Percentiles rank a stretch among this genome's conserved stretches.
phyloP scores from a whole-genome alignment of 2,888 invertebrate genomes.

The Cerceris ruficornis region DNA sequence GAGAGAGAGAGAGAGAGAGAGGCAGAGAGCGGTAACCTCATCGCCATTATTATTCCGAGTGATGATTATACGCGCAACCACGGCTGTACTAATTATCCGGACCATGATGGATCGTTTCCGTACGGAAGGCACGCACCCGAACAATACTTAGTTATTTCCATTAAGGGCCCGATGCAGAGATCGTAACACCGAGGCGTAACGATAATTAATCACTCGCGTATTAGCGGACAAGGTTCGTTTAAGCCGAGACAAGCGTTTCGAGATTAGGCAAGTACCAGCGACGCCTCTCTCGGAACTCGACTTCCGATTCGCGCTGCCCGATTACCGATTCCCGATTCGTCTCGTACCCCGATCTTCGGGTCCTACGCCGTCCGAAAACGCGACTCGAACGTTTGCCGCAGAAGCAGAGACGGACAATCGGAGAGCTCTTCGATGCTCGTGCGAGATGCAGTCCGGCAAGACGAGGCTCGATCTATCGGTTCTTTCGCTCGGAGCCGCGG shows the following conservation, averaged over 20 bases:
- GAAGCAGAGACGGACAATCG: no score
- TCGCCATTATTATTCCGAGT: constrained; percentile 72
- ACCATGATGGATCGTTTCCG: constrained; percentile 77
- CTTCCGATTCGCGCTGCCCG: constrained; percentile 28
- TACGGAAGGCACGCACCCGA: constrained; percentile 70
- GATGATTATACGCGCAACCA: constrained; percentile 75
- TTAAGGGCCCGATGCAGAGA: constrained; percentile 61
- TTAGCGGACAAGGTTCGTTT: constrained; percentile 66
- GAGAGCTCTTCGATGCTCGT: no score
- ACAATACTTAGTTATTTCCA: constrained; percentile 78
- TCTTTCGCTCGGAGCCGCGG: constrained; percentile 52
- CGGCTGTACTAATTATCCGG: constrained; percentile 76
- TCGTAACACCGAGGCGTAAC: constrained; percentile 55
- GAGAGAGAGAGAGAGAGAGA: background rate
- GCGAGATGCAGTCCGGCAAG: no score
- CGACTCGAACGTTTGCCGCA: no score
- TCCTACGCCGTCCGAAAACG: no score
- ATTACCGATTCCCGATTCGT: background rate
- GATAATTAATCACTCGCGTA: constrained; percentile 70
- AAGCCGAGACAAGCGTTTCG: constrained; percentile 51
- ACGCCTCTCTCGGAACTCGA: constrained; percentile 42
- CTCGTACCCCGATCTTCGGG: background rate
- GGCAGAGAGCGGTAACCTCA: constrained; percentile 5
- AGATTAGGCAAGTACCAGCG: constrained; percentile 38
- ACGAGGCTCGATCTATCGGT: constrained; percentile 73